A percentile compares a stretch with the other conserved stretches of the same genome.
phyloP scores from a whole-genome alignment of 2,797 vertebrate genomes.

The Cercopithecus petaurista region DNA sequence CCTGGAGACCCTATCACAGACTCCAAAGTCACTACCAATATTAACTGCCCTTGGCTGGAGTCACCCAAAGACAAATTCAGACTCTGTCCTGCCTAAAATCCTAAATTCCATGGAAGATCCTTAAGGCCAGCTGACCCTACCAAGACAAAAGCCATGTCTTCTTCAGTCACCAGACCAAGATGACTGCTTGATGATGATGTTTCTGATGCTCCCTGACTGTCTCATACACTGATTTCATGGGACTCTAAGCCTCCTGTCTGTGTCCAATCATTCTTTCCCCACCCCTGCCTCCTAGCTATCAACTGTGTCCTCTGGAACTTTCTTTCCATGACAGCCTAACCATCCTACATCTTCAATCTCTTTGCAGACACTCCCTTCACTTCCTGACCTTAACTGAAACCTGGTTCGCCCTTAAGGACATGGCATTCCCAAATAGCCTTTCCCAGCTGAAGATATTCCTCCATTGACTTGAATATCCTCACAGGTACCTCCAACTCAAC shows the following conservation, averaged over 20 bases:
- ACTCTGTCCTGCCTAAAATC: not conserved
- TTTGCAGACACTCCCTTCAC: not conserved
- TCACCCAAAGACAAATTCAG: not conserved
- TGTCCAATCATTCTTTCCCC: not conserved
- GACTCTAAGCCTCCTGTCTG: not conserved
- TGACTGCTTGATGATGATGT: not conserved
- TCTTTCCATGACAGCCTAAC: not conserved
- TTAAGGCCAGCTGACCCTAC: not conserved
- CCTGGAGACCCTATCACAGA: not conserved
- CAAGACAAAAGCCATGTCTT: not conserved
- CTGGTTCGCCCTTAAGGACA: not conserved
- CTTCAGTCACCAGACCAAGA: not conserved
- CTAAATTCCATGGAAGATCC: not conserved
- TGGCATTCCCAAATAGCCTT: not conserved
- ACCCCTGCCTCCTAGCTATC: not conserved
- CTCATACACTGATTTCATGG: not conserved
- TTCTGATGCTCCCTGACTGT: not conserved
- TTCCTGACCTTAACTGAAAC: not conserved
- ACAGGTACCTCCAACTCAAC: not conserved
- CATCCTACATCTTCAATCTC: not conserved
- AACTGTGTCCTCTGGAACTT: not conserved
- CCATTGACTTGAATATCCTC: not conserved
- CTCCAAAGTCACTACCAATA: not conserved
- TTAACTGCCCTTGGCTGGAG: not conserved
- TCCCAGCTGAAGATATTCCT: not conserved